Conservation (phyloP, 2,113 vertebrate genomes). For the Corynorhinus townsendii region DNA sequence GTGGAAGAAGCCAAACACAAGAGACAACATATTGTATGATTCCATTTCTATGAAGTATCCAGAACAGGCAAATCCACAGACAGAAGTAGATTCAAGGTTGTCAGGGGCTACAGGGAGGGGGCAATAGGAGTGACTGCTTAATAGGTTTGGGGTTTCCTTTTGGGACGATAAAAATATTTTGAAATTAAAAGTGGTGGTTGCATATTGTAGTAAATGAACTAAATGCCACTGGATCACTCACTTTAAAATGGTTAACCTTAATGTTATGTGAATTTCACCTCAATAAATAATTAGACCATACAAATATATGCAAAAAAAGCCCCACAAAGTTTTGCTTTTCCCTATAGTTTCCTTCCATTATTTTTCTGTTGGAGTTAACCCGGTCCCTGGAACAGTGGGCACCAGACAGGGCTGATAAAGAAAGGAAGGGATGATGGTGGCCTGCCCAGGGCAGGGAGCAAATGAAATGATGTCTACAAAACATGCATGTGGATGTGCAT, state of each 20-base stretch:
- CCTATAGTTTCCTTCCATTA: neutral
- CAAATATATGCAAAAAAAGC: neutral
- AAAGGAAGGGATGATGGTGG: neutral
- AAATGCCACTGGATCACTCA: neutral
- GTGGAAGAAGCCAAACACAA: neutral
- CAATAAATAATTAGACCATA: neutral
- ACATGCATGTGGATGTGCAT: fast-evolving
- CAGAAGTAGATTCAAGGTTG: neutral
- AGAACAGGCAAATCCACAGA: neutral
- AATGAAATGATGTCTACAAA: neutral
- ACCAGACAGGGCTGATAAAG: neutral
- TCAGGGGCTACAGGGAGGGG: no score
- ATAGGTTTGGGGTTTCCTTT: neutral
- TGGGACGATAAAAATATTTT: neutral
- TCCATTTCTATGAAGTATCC: neutral
- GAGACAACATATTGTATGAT: neutral
- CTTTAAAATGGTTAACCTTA: neutral
- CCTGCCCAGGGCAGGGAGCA: neutral
- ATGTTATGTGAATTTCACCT: neutral
- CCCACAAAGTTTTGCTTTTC: neutral
- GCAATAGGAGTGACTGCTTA: neutral
- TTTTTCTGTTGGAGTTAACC: neutral
- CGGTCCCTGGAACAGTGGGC: neutral
- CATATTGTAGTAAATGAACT: neutral
- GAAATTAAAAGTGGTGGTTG: neutral